A percentile compares a stretch with the other conserved stretches of the same genome.
These are phyloP conservation scores for Agriopis aurantiaria DNA, from an alignment of 2,888 invertebrate species.

Conservation along the genomic window DNA sequence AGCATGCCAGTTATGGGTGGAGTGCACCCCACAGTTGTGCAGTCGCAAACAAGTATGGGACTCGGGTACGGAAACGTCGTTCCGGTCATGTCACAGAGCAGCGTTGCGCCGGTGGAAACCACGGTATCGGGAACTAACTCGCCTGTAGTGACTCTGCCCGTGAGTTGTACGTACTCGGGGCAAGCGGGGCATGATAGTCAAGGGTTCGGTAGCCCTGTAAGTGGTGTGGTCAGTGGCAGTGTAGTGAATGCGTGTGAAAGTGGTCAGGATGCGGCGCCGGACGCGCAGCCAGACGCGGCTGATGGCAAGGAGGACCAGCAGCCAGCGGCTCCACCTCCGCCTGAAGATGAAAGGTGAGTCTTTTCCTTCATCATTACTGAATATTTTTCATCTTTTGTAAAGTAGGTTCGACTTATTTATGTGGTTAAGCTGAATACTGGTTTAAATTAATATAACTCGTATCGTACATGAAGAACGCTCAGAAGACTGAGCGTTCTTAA, in stretches of 20 bases:
- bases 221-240: slow-evolving; percentile 79
- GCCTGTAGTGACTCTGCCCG: slow-evolving; percentile 82
- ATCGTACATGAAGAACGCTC: too few relatives aligned
- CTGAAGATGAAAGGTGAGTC: slow-evolving; percentile 84
- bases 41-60: slow-evolving; percentile 82
- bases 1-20: slow-evolving; percentile 80
- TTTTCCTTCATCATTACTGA: not conserved
- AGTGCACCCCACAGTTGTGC: slow-evolving; percentile 80
- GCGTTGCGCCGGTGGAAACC: slow-evolving; percentile 77
- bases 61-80: slow-evolving; percentile 77
- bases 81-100: slow-evolving; percentile 84
- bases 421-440: too few relatives aligned
- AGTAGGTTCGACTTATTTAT: not conserved
- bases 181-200: slow-evolving; percentile 79
- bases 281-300: slow-evolving; percentile 73
- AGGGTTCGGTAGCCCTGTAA: slow-evolving; percentile 84
- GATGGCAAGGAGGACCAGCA: slow-evolving; percentile 81
- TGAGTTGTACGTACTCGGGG: slow-evolving; percentile 72
- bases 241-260: slow-evolving; percentile 82
- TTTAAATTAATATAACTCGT: too few relatives aligned
- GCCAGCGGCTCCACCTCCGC: slow-evolving; percentile 64
- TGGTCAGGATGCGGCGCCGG: slow-evolving; percentile 72
- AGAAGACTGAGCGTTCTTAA: too few relatives aligned
- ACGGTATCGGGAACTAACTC: slow-evolving; percentile 84
- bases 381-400: not conserved